These are phyloP conservation scores for Tapera naevia DNA, from an alignment of 2,797 vertebrate genomes.

Conservation along the genomic window DNA sequence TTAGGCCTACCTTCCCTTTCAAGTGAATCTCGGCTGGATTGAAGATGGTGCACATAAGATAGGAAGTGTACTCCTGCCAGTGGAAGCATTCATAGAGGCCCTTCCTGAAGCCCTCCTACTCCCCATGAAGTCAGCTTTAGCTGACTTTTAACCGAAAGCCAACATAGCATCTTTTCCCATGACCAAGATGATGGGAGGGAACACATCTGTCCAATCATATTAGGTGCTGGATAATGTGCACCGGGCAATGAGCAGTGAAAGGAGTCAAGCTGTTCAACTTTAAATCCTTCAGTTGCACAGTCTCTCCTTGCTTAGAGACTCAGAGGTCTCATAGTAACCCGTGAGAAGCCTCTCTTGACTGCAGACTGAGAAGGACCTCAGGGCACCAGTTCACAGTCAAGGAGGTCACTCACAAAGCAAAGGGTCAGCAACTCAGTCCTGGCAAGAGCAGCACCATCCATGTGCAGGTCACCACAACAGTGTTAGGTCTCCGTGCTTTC, in stretches of 20 bases:
- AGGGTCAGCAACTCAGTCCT: background rate
- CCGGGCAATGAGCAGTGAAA: background rate
- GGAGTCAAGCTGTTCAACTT: background rate
- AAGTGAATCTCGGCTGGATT: background rate
- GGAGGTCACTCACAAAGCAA: background rate
- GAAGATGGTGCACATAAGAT: background rate
- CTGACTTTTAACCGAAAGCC: background rate
- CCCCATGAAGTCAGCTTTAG: background rate
- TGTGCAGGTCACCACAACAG: background rate
- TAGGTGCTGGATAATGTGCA: fast-evolving
- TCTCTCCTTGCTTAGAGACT: background rate
- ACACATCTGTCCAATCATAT: background rate
- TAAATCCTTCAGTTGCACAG: background rate
- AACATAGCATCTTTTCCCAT: background rate
- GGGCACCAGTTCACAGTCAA: background rate
- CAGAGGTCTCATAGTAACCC: background rate
- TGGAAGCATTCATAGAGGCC: background rate
- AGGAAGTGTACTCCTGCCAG: background rate
- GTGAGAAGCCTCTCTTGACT: background rate
- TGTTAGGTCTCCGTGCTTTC: background rate
- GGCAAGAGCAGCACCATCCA: background rate
- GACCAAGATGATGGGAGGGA: background rate
- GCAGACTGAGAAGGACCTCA: background rate
- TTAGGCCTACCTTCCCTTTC: background rate
- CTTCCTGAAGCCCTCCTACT: background rate